phyloP scores from a whole-genome alignment of 2,888 invertebrate genomes.

The Drosophila leonis region DNA sequence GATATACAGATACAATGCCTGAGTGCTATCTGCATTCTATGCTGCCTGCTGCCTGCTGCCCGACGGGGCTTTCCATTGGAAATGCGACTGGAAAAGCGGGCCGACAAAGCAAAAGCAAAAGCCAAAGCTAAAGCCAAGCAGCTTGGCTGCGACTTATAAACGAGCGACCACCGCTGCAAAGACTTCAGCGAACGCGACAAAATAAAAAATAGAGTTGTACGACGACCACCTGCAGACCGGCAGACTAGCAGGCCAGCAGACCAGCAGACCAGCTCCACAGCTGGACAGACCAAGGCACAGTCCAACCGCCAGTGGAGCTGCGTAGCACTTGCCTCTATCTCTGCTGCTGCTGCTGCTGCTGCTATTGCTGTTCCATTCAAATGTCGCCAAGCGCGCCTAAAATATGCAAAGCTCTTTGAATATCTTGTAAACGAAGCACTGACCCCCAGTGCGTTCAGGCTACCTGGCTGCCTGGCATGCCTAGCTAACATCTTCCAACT shows the following conservation, averaged over 20 bases:
- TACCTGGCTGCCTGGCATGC: conserved; percentile 21
- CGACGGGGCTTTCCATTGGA: conserved; percentile 58
- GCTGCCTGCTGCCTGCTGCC: conserved; percentile 34
- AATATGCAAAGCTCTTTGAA: conserved; percentile 79
- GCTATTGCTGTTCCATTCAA: conserved; percentile 63
- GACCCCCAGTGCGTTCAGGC: conserved; percentile 65
- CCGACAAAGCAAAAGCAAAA: conserved; percentile 42
- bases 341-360: conserved; percentile 14
- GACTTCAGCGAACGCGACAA: conserved; percentile 80
- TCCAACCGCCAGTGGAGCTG: conserved; percentile 35
- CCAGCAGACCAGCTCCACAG: conserved; percentile 11
- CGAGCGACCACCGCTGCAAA: conserved; percentile 73
- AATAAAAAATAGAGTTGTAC: conserved; percentile 81
- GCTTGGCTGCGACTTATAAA: conserved; percentile 54
- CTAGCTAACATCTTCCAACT: conserved; percentile 24
- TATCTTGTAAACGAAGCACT: conserved; percentile 73
- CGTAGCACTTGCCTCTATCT: conserved; percentile 68
- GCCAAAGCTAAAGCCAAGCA: conserved; percentile 28
- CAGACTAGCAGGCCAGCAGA: no score
- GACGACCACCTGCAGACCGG: conserved; percentile 78
- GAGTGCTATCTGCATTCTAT: conserved; percentile 66
- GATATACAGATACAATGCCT: conserved; percentile 44
- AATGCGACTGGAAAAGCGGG: conserved; percentile 37
- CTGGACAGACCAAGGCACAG: conserved; percentile 1
- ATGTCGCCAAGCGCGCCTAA: conserved; percentile 72